A percentile compares a stretch with the other conserved stretches of the same genome.
Evolutionary conservation across 2,888 invertebrate species (phyloP).

Genomic region (Polydesmus complanatus): DNA sequence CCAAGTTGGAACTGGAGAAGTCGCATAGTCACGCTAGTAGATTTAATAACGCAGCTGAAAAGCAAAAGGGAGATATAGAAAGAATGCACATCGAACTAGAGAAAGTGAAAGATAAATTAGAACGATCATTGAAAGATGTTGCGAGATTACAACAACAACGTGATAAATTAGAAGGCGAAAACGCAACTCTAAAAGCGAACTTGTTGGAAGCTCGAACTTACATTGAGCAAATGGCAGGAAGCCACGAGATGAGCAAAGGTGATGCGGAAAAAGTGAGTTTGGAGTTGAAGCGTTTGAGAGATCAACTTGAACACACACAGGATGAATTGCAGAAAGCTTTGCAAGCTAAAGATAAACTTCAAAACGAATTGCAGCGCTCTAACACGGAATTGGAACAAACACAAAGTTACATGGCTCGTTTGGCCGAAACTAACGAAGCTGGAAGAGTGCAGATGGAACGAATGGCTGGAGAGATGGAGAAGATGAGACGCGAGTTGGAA

Average conservation of each 20-base stretch:
- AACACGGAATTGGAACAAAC: conserved; percentile 22
- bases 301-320: conserved; percentile 23
- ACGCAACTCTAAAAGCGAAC: conserved; percentile 17
- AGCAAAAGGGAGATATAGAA: conserved; percentile 39
- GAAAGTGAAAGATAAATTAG: conserved; percentile 71
- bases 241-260: conserved; percentile 46
- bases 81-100: conserved; percentile 76
- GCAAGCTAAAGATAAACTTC: conserved; percentile 21
- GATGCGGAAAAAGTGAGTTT: conserved; percentile 44
- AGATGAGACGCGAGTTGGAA: conserved; percentile 67
- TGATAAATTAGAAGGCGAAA: conserved; percentile 37
- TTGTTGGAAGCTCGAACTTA: conserved; percentile 17
- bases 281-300: conserved; percentile 25
- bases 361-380: conserved; percentile 37
- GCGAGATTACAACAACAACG: conserved; percentile 54
- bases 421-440: conserved; percentile 38
- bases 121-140: conserved; percentile 30
- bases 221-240: conserved; percentile 17
- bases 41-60: conserved; percentile 21
- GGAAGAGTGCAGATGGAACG: conserved; percentile 19
- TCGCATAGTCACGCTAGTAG: conserved; percentile 18
- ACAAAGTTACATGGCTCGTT: conserved; percentile 64
- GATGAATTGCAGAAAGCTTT: conserved; percentile 20
- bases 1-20: conserved; percentile 58
- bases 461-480: conserved; percentile 42